Percentiles rank a stretch among this genome's conserved stretches.
These are phyloP conservation scores for Peromyscus melanophrys DNA, from an alignment of 2,797 vertebrate species.

Conservation along the genomic window DNA sequence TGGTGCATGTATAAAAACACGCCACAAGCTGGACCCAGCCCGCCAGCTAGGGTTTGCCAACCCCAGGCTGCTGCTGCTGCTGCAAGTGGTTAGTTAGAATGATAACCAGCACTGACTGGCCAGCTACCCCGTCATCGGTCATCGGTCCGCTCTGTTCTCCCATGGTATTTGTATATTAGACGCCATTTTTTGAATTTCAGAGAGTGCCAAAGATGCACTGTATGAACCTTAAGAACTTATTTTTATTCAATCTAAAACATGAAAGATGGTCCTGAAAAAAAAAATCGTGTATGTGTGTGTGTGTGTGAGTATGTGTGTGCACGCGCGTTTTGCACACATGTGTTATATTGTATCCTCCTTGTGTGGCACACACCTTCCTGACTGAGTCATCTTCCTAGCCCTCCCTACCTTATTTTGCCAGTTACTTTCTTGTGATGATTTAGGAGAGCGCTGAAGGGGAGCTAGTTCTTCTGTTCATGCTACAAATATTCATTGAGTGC, in stretches of 20 bases:
- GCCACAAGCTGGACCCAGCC: background rate
- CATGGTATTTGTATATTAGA: background rate
- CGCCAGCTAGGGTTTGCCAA: background rate
- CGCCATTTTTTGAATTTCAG: background rate
- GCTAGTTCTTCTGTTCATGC: background rate
- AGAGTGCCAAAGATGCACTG: slow-evolving; percentile 8
- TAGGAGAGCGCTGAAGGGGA: background rate
- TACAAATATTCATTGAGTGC: background rate
- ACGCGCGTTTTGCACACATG: too few relatives aligned
- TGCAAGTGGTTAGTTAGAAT: background rate
- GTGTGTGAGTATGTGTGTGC: background rate
- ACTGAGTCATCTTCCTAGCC: background rate
- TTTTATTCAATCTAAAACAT: slow-evolving; percentile 34
- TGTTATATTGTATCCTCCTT: background rate
- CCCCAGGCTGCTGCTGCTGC: background rate
- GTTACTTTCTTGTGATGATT: background rate
- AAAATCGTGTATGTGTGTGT: background rate
- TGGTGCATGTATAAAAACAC: background rate
- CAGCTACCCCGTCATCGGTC: background rate
- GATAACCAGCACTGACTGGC: background rate
- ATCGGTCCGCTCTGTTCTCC: background rate
- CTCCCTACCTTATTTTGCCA: background rate
- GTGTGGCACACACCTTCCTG: background rate
- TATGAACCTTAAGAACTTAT: slow-evolving; percentile 28
- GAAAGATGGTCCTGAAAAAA: background rate